A percentile compares a stretch with the other conserved stretches of the same genome.
Evolutionary conservation across 2,888 invertebrate genomes (phyloP).

Genomic region (Eristalis intricaria): DNA sequence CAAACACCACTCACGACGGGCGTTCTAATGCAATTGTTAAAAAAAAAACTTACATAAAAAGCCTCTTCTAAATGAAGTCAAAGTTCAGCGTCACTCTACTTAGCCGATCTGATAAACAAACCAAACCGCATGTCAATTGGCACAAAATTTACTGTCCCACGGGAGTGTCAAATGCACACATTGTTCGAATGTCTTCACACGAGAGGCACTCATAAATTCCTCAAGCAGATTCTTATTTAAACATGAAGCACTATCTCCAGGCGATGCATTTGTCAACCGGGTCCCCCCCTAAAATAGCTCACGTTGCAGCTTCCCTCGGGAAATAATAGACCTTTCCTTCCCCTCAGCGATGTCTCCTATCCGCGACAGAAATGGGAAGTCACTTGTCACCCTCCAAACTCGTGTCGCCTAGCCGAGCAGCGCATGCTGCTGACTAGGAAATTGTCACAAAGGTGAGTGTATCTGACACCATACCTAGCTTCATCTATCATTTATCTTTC

Average conservation of each 20-base stretch:
- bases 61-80: background rate
- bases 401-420: background rate
- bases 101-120: background rate
- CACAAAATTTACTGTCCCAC: background rate
- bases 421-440: conserved; percentile 23
- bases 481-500: conserved; percentile 30
- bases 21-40: too few species aligned
- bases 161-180: background rate
- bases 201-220: background rate
- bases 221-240: background rate
- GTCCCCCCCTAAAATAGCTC: background rate
- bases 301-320: background rate
- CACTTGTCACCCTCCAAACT: background rate
- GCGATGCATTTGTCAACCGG: background rate
- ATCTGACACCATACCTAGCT: conserved; percentile 20
- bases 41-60: background rate
- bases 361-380: background rate
- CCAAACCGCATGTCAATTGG: background rate
- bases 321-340: background rate
- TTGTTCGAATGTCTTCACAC: background rate
- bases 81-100: background rate
- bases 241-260: background rate
- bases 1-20: too few species aligned
- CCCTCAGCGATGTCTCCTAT: background rate
- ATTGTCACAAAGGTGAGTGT: conserved; percentile 40